Evolutionary conservation across 92 coral and sea anemone genomes (phyloP).

Genomic region (Epizoanthus ramosus): DNA sequence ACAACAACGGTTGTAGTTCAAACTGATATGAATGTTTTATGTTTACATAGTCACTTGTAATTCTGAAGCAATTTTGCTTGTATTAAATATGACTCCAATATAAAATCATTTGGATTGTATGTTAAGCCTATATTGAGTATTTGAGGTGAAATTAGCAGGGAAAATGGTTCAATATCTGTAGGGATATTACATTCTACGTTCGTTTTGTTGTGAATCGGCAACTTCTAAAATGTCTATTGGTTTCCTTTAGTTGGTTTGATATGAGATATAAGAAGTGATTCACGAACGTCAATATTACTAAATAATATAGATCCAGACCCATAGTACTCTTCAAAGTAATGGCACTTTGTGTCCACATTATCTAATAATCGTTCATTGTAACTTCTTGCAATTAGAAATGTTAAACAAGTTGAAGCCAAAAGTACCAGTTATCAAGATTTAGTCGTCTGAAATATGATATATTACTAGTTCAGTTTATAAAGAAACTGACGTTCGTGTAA

Average conservation of each 20-base stretch:
- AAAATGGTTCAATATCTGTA: slow-evolving; percentile 21
- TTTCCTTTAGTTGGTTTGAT: not conserved
- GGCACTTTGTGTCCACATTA: no score
- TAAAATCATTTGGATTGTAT: slow-evolving; percentile 11
- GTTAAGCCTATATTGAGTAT: slow-evolving; percentile 17
- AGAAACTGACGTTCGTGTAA: not conserved
- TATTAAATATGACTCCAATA: slow-evolving; percentile 29
- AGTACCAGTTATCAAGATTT: no score
- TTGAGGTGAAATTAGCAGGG: not conserved
- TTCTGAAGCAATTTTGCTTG: not conserved
- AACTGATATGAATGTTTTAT: not conserved
- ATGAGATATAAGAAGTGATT: not conserved
- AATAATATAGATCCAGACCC: not conserved
- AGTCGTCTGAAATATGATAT: no score
- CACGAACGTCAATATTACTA: not conserved
- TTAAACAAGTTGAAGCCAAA: no score
- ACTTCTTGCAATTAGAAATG: no score
- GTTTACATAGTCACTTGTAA: not conserved
- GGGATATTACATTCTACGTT: not conserved
- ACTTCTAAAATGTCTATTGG: not conserved
- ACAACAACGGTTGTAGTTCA: not conserved
- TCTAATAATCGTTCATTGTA: no score
- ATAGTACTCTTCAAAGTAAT: no score
- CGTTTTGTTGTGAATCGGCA: slow-evolving; percentile 3
- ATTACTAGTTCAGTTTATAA: no score